These are phyloP conservation scores for Pungitius pungitius DNA, from an alignment of 2,113 vertebrate genomes.

Conservation along the genomic window DNA sequence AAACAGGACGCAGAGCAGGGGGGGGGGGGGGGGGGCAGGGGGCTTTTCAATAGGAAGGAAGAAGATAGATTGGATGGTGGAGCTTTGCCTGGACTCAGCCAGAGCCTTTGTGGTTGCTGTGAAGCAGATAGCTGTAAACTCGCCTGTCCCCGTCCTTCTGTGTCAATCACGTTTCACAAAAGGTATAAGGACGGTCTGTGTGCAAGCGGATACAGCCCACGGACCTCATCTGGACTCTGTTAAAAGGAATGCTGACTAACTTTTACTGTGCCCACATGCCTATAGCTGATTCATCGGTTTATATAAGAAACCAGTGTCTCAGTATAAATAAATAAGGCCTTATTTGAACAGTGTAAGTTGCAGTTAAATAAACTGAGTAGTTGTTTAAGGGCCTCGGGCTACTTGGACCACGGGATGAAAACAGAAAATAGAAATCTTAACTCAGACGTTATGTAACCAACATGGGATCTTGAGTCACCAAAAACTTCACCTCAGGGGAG, in stretches of 20 bases:
- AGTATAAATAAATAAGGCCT: constrained; percentile 16
- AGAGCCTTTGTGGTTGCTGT: constrained; percentile 3
- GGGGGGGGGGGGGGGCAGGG: not conserved
- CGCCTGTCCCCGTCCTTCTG: not conserved
- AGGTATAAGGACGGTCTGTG: constrained; percentile 12
- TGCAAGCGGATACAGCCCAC: constrained; percentile 6
- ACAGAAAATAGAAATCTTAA: constrained; percentile 2
- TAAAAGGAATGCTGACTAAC: constrained; percentile 33
- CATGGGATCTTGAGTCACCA: constrained; percentile 8
- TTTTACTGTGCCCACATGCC: constrained; percentile 29
- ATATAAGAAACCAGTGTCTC: constrained; percentile 11
- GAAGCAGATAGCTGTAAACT: constrained; percentile 27
- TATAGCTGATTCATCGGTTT: constrained; percentile 30
- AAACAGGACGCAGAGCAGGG: constrained; percentile 68
- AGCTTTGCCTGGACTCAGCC: constrained; percentile 1
- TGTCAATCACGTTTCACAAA: not conserved
- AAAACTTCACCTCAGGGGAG: constrained; percentile 1
- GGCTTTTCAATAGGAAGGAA: constrained; percentile 62
- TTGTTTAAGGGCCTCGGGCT: not conserved
- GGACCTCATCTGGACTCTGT: constrained; percentile 15
- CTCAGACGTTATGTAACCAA: constrained; percentile 14
- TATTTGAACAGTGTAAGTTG: not conserved
- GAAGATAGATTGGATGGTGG: constrained; percentile 30
- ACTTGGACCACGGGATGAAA: not conserved
- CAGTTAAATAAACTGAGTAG: not conserved